These are phyloP conservation scores for Sula dactylatra DNA, from an alignment of 2,113 vertebrate species.

Conservation along the genomic window DNA sequence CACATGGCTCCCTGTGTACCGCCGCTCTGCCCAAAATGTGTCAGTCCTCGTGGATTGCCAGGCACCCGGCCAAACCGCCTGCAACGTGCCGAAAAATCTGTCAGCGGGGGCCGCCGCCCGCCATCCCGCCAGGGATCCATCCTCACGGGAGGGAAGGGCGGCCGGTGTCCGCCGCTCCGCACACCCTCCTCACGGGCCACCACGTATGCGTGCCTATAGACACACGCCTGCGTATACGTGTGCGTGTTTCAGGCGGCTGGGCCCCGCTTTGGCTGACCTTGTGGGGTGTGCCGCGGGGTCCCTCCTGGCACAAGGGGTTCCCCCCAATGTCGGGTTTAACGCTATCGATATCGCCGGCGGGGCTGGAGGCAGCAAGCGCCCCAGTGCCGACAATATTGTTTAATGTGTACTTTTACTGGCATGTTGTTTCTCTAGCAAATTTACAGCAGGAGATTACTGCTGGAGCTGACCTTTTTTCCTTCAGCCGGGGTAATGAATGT, in stretches of 20 bases:
- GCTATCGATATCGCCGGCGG: accelerated
- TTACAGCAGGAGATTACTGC: slow-evolving; percentile 7
- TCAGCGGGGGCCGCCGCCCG: slow-evolving; percentile 57
- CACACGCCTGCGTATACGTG: accelerated
- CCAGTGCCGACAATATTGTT: background rate
- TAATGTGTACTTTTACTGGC: background rate
- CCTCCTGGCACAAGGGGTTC: background rate
- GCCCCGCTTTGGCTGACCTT: background rate
- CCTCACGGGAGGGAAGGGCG: background rate
- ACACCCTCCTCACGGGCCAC: background rate
- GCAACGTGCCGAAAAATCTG: slow-evolving; percentile 77
- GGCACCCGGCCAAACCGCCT: slow-evolving; percentile 79
- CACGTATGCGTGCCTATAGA: accelerated
- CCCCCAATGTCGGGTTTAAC: background rate
- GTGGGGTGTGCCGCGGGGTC: background rate
- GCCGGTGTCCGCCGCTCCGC: background rate
- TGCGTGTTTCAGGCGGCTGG: background rate
- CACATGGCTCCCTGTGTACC: slow-evolving; percentile 82
- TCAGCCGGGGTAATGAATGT: background rate
- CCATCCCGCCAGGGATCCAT: background rate
- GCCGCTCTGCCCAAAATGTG: slow-evolving; percentile 82
- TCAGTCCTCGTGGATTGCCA: slow-evolving; percentile 74
- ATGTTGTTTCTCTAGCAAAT: background rate
- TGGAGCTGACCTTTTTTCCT: slow-evolving; percentile 4
- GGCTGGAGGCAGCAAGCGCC: background rate